Conservation (phyloP, 2,888 invertebrate genomes). For the Thecocarcelia acutangulata region DNA sequence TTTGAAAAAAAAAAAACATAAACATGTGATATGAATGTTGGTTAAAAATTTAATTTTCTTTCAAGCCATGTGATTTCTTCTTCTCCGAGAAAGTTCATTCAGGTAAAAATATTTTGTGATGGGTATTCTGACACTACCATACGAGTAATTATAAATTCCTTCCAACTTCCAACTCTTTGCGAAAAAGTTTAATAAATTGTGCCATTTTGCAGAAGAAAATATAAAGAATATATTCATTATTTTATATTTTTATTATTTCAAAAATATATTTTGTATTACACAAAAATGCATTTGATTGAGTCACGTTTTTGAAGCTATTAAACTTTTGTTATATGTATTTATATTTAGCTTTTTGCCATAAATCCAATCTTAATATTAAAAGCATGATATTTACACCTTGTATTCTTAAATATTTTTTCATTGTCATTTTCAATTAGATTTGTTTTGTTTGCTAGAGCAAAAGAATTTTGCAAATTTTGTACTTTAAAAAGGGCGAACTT, state of each 20-base stretch:
- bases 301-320: conserved; percentile 60
- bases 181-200: too few relatives aligned
- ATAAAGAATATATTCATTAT: background rate
- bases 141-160: too few relatives aligned
- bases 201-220: too few relatives aligned
- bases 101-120: too few relatives aligned
- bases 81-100: too few relatives aligned
- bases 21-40: too few relatives aligned
- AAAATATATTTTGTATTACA: background rate
- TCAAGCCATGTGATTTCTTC: too few relatives aligned
- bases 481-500: background rate
- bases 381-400: conserved; percentile 65
- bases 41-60: too few relatives aligned
- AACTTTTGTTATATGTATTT: conserved; percentile 53
- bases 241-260: background rate
- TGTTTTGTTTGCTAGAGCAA: conserved; percentile 53
- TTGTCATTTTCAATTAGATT: conserved; percentile 37
- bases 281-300: conserved; percentile 55
- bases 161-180: too few relatives aligned
- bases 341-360: conserved; percentile 64
- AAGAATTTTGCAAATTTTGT: conserved; percentile 39
- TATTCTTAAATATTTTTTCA: conserved; percentile 18
- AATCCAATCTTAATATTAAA: conserved; percentile 65
- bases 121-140: too few relatives aligned
- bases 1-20: too few relatives aligned